Percentiles rank a stretch among this genome's conserved stretches.
Evolutionary conservation across 2,888 invertebrate genomes (phyloP).

Genomic region (Thymelicus sylvestris): DNA sequence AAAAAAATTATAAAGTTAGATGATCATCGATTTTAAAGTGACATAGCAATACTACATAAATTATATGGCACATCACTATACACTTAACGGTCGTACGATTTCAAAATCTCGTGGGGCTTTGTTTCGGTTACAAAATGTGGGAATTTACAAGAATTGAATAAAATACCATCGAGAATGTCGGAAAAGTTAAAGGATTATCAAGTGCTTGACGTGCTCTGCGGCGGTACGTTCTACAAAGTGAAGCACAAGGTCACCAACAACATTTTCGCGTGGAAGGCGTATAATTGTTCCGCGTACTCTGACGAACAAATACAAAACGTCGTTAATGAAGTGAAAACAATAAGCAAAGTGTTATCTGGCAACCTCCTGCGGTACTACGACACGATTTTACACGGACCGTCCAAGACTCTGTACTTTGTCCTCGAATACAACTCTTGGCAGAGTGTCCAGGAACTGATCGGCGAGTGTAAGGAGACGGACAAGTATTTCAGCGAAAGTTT

Average conservation of each 20-base stretch:
- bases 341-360: conserved; percentile 67
- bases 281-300: conserved; percentile 72
- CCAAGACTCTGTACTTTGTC: conserved; percentile 78
- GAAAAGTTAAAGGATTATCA: conserved; percentile 79
- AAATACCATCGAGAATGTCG: conserved; percentile 58
- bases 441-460: conserved; percentile 66
- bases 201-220: conserved; percentile 79
- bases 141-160: conserved; percentile 48
- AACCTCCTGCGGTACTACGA: conserved; percentile 74
- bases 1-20: neutral
- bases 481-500: conserved; percentile 69
- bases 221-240: conserved; percentile 81
- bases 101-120: conserved; percentile 74
- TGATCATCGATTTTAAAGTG: conserved; percentile 21
- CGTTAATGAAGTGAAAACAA: conserved; percentile 72
- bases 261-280: conserved; percentile 81
- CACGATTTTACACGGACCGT: conserved; percentile 75
- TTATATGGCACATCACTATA: conserved; percentile 56
- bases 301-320: conserved; percentile 75
- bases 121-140: conserved; percentile 76
- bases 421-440: conserved; percentile 74
- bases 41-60: conserved; percentile 15
- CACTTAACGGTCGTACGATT: conserved; percentile 65
- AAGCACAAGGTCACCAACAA: conserved; percentile 81
- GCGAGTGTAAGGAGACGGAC: conserved; percentile 61